phyloP scores from a whole-genome alignment of 2,888 invertebrate species.

The Zaprionus obscuricornis region DNA sequence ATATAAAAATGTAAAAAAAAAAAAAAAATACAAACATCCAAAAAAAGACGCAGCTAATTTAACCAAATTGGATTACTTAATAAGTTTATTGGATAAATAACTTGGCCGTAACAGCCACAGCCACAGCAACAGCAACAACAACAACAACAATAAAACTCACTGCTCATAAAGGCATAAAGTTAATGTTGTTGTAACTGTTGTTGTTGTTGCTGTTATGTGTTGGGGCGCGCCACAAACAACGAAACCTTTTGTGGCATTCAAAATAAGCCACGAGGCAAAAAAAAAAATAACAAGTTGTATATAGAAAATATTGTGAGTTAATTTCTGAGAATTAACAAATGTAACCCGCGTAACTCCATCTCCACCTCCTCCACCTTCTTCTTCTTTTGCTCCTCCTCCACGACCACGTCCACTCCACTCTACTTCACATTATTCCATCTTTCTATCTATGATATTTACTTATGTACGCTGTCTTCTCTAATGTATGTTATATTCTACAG shows the following conservation, averaged over 20 bases:
- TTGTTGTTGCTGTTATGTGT: slow-evolving; percentile 32
- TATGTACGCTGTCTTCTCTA: slow-evolving; percentile 19
- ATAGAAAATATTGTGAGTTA: slow-evolving; percentile 71
- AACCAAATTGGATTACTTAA: slow-evolving; percentile 82
- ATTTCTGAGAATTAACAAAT: slow-evolving; percentile 79
- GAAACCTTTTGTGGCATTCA: slow-evolving; percentile 73
- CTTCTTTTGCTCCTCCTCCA: too few relatives aligned
- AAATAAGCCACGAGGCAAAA: slow-evolving; percentile 61
- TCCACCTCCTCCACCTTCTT: background rate
- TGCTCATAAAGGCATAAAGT: slow-evolving; percentile 53
- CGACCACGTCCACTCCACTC: too few relatives aligned
- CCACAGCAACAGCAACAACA: slow-evolving; percentile 38
- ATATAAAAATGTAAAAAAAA: background rate
- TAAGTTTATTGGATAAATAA: slow-evolving; percentile 80
- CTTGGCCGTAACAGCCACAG: slow-evolving; percentile 38
- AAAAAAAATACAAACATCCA: slow-evolving; percentile 22
- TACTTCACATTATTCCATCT: slow-evolving; percentile 47
- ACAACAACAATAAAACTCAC: slow-evolving; percentile 19
- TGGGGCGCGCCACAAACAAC: slow-evolving; percentile 67
- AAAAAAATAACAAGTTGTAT: slow-evolving; percentile 57
- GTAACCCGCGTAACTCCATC: slow-evolving; percentile 7
- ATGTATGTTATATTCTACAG: slow-evolving; percentile 58
- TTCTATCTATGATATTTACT: slow-evolving; percentile 18
- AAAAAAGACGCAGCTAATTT: slow-evolving; percentile 76
- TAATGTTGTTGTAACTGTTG: slow-evolving; percentile 61